Conservation (phyloP, 2,113 vertebrate genomes). For the Thymallus thymallus region DNA sequence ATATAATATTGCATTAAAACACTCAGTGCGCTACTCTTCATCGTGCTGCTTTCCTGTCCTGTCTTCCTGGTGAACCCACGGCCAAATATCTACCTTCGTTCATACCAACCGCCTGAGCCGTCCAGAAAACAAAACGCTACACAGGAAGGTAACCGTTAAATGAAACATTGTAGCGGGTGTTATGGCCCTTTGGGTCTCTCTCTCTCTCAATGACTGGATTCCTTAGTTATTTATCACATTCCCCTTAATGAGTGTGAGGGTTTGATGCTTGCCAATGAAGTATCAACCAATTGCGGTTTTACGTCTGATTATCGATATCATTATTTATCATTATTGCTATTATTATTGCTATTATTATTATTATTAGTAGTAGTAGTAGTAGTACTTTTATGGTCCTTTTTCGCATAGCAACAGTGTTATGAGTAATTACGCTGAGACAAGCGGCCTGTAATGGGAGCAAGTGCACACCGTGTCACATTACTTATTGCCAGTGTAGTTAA, state of each 20-base stretch:
- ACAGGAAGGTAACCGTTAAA: slow-evolving; percentile 32
- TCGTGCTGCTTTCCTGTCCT: slow-evolving; percentile 47
- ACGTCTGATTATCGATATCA: slow-evolving; percentile 49
- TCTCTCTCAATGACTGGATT: slow-evolving; percentile 14
- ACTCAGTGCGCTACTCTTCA: slow-evolving; percentile 35
- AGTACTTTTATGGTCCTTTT: slow-evolving; percentile 21
- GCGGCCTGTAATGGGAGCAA: slow-evolving; percentile 42
- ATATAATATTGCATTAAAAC: slow-evolving; percentile 52
- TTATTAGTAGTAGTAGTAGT: no score
- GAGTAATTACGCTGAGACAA: slow-evolving; percentile 58
- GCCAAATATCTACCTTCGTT: slow-evolving; percentile 42
- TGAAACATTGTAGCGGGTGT: slow-evolving; percentile 24
- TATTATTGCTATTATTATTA: neutral
- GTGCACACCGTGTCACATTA: slow-evolving; percentile 44
- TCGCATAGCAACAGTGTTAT: slow-evolving; percentile 59
- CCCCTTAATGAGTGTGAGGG: slow-evolving; percentile 33
- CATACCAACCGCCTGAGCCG: slow-evolving; percentile 39
- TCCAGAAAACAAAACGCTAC: slow-evolving; percentile 36
- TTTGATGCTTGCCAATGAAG: slow-evolving; percentile 54
- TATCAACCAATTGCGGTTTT: slow-evolving; percentile 49
- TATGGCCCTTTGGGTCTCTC: slow-evolving; percentile 12
- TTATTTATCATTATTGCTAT: slow-evolving; percentile 54
- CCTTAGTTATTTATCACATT: slow-evolving; percentile 36
- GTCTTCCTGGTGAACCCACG: slow-evolving; percentile 8
- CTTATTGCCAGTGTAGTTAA: slow-evolving; percentile 43